Base-by-base conservation (phyloP, 2,113 vertebrate genomes). In the Chlorodrepanis virens region DNA sequence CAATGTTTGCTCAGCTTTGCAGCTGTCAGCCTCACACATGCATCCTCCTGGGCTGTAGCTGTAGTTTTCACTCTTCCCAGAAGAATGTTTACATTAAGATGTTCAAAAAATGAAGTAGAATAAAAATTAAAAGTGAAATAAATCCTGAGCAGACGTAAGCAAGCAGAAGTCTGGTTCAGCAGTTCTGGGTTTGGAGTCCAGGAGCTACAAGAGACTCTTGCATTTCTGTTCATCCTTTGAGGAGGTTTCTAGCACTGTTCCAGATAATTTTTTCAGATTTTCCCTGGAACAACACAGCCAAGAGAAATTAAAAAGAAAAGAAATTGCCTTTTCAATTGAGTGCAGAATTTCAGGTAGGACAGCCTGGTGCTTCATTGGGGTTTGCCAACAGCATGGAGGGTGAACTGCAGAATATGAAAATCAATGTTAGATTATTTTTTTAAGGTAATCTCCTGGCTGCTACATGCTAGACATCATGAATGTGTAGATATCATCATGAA, bases 321-420 rank as follows among this genome's bases (percentile, higher is more conserved):
- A 14, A 27, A 3, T 8, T 2, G 0, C 7, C 7, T 59, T 88
- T 88, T 57, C 20, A n/a, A 0, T 21, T 50, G 10, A 82, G 35
- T 10, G 6, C 5, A 52, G 23, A 17, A 40, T 45, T 89, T 84
- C 18, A 33, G 21, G 56, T 61, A 12, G 10, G 5, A 47, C 69
- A 84, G 9, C 29, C 29, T 56, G 31, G 23, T 44, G 5, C 29
- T 76, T 84, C n/a, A 14, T 75, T 71, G n/a, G 39, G 8, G 3
- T 50, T 89, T 63, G 81, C 47, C 81, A 89, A 8, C 19, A 50
- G 18, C 5, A 8, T 23, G 44, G 25, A 67, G 9, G 18, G 18
- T 70, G 47, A 75, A 24, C 23, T 56, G 18, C 19, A 65, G 31
- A 60, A 80, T 13, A 24, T 19, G 29, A 63, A 90, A 83, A 90